Base-by-base conservation (phyloP, 2,113 vertebrate species). In the Centropristis striata region DNA sequence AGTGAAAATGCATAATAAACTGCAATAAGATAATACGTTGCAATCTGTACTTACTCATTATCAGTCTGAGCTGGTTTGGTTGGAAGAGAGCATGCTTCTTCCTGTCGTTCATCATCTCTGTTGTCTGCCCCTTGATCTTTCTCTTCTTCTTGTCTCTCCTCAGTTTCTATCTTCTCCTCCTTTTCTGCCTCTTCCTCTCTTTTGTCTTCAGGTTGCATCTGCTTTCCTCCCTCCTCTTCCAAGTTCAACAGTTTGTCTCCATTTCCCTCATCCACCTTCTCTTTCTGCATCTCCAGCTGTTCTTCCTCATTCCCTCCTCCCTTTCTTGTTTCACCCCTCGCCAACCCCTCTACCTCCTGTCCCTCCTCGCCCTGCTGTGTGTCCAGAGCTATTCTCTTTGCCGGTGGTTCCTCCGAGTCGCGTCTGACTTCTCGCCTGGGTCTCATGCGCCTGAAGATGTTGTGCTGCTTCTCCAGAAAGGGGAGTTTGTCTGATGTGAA, bases 361-460 rank as follows among this genome's bases (percentile, higher is more conserved):
- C 5, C 14, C 8, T 36, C 63, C 1, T 7, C 0, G 3, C 73
- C 73, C 3, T 59, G 57, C 3, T 51, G 54, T 16, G 27, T 20
- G 8, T 76, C 85, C 41, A 27, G 1, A 23, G 72, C 44, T 0
- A 8, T 1, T 85, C 74, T 88, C 23, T 80, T 88, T 0, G 3
- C 46, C 0, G 74, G 66, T 0, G 4, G 66, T 0, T 61, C 81
- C 18, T 82, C 80, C 1, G 59, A 53, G 58, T 89, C 72, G 37
- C 49, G 53, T 18, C 3, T 47, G 41, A 0, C 6, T 5, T 42
- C 58, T 27, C 36, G 37, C 28, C 58, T 66, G 27, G 42, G 49
- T 16, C 44, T 90, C 88, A 88, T 93, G 76, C 74, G 85, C 18
- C 76, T n/a, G 41, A 80, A 89, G 60, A 76, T 63, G 54, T 44